A percentile compares a stretch with the other conserved stretches of the same genome.
These are phyloP conservation scores for Elysia crispata DNA, from an alignment of 2,888 invertebrate genomes.

Conservation along the genomic window DNA sequence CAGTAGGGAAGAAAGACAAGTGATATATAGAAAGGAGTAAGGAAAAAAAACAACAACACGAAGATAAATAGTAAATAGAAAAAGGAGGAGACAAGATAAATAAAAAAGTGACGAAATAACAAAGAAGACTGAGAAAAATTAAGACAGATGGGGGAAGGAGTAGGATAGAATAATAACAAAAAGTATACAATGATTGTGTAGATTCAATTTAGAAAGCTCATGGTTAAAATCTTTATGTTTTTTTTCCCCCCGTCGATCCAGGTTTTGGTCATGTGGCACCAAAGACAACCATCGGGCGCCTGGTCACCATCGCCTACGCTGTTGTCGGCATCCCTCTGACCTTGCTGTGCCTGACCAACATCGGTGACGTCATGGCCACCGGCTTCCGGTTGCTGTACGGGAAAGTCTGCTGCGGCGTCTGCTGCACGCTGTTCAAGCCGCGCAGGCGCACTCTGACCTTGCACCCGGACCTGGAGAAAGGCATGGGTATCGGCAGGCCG, in stretches of 20 bases:
- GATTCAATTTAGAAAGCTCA: neutral
- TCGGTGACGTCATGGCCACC: slow-evolving; percentile 76
- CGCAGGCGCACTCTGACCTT: slow-evolving; percentile 55
- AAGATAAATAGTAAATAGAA: too few relatives aligned
- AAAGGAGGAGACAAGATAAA: too few relatives aligned
- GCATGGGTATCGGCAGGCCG: slow-evolving; percentile 48
- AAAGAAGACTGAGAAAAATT: too few relatives aligned
- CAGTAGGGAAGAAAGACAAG: too few relatives aligned
- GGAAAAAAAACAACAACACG: too few relatives aligned
- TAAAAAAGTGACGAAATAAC: too few relatives aligned
- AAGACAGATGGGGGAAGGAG: too few relatives aligned
- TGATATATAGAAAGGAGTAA: too few relatives aligned
- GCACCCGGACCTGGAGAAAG: slow-evolving; percentile 63
- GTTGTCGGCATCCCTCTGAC: slow-evolving; percentile 74
- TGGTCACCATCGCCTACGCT: slow-evolving; percentile 69
- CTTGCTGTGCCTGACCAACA: slow-evolving; percentile 74
- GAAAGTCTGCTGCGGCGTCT: slow-evolving; percentile 74
- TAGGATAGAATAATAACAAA: too few relatives aligned
- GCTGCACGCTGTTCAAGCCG: slow-evolving; percentile 68
- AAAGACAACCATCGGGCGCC: slow-evolving; percentile 65
- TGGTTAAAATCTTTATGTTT: neutral
- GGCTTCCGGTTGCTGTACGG: slow-evolving; percentile 81
- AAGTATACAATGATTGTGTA: neutral
- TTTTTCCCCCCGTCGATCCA: slow-evolving; percentile 57
- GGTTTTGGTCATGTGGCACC: slow-evolving; percentile 63